These are phyloP conservation scores for Hippocampus mohnikei DNA, from an alignment of 2,113 vertebrate genomes.

Conservation along the genomic window DNA sequence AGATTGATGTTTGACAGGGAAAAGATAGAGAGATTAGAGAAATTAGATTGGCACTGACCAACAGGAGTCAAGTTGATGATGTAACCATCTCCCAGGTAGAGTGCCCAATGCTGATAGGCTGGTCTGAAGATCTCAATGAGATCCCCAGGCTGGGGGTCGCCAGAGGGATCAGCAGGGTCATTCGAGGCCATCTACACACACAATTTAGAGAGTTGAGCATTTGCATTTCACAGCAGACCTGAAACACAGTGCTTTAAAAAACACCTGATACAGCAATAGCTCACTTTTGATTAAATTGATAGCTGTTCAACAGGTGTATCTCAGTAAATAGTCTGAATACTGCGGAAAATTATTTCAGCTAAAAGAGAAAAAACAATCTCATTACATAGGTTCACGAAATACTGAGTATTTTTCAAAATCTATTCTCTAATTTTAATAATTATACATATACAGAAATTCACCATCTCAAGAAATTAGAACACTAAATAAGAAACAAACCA, in stretches of 20 bases:
- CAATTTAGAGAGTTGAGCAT: background rate
- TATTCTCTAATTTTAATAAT: background rate
- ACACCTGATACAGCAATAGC: no score
- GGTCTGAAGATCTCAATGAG: conserved; percentile 88
- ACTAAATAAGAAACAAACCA: background rate
- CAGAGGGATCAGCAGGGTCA: conserved; percentile 49
- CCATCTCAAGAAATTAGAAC: background rate
- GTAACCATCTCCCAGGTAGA: conserved; percentile 89
- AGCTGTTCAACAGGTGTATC: background rate
- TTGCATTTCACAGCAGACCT: background rate
- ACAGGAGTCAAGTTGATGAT: conserved; percentile 84
- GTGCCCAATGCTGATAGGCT: conserved; percentile 89
- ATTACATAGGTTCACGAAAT: background rate
- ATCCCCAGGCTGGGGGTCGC: conserved; percentile 82
- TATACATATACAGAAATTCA: background rate
- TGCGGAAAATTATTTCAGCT: background rate
- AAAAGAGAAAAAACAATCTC: background rate
- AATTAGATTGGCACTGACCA: conserved; percentile 77
- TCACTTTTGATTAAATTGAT: background rate
- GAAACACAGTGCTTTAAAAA: background rate
- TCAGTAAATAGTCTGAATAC: background rate
- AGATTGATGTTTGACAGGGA: no score
- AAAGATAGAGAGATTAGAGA: background rate
- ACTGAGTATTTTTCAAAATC: background rate
- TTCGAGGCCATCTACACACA: conserved; percentile 78